Evolutionary conservation across 1,140 invertebrate genomes (phyloP), one percentile per base, ranked within the genome.

Genomic region (Chlorops oryzae): DNA sequence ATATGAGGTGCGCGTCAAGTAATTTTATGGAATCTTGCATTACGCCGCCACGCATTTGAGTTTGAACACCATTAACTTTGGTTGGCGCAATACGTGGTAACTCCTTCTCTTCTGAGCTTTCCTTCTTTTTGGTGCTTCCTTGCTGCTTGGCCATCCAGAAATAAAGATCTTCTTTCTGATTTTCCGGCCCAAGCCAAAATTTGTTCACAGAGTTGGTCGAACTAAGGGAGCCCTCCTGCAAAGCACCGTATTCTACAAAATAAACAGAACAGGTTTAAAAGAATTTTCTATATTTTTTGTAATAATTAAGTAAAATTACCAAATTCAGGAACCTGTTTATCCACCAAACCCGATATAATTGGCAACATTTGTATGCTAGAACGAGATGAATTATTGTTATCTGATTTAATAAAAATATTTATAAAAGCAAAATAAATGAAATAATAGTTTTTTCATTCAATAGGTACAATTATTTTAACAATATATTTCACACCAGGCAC

Each of bases 131-230:
- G 18, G 75, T 78, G 53, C 76, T 82, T 53, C 84, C 82, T 65
- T 94, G 89, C 59, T 95, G 92, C 61, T 91, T 88, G 0, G 88
- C 88, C 92, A 96, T 95, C 92, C 92, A 96, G 52, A 86, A 89
- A 64, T 96, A 96, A 27, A 96, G 74, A 75, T 92, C 89, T 67
- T 94, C 89, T n/a, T 82, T 80, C 5, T 79, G 73, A 49, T 73
- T 74, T 18, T 68, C 72, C 43, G 55, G 58, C 56, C 74, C 62
- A 63, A 76, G 5, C 71, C 69, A 58, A 73, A 78, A 63, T 69
- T 78, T 65, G 72, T 73, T 49, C 60, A 80, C 49, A 58, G 78
- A 66, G 73, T 78, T 54, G 60, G 78, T 44, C 51, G 78, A 59
- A 71, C 76, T 59, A 41, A 76, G 60, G 0, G 76, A 76, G 52